A percentile compares a stretch with the other conserved stretches of the same genome.
phyloP scores from a whole-genome alignment of 2,888 invertebrate genomes.

The Frankliniella intonsa region DNA sequence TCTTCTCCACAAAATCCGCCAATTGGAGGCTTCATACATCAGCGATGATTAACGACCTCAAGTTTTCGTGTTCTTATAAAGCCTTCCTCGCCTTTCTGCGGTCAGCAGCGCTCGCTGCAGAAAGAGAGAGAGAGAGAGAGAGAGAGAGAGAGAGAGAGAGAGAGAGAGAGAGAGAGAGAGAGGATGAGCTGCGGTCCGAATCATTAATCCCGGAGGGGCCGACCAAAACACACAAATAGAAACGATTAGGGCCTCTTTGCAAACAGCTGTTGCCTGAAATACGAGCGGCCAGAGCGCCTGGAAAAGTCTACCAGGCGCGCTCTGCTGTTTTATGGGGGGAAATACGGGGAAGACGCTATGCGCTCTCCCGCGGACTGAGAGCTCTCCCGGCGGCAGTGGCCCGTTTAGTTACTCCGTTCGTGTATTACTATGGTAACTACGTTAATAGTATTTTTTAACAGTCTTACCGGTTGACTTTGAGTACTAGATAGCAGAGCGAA shows the following conservation, averaged over 20 bases:
- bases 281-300: neutral
- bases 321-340: neutral
- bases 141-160: too few species aligned
- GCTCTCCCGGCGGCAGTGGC: too few species aligned
- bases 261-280: conserved; percentile 26
- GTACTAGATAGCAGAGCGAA: neutral
- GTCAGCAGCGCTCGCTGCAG: too few species aligned
- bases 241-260: conserved; percentile 24
- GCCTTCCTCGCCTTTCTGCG: neutral
- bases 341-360: neutral
- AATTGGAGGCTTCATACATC: conserved; percentile 21
- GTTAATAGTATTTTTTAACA: too few species aligned
- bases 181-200: neutral
- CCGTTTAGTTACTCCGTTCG: too few species aligned
- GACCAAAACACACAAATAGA: conserved; percentile 25
- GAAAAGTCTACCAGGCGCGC: conserved; percentile 6
- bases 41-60: neutral
- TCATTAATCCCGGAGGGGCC: conserved; percentile 22
- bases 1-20: conserved; percentile 16
- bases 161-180: too few species aligned
- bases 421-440: too few species aligned
- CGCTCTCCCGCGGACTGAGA: too few species aligned
- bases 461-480: too few species aligned
- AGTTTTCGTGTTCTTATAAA: conserved; percentile 25
- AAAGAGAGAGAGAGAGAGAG: too few species aligned